Evolutionary conservation across 2,113 vertebrate genomes (phyloP).

Genomic region (Lutjanus erythropterus): DNA sequence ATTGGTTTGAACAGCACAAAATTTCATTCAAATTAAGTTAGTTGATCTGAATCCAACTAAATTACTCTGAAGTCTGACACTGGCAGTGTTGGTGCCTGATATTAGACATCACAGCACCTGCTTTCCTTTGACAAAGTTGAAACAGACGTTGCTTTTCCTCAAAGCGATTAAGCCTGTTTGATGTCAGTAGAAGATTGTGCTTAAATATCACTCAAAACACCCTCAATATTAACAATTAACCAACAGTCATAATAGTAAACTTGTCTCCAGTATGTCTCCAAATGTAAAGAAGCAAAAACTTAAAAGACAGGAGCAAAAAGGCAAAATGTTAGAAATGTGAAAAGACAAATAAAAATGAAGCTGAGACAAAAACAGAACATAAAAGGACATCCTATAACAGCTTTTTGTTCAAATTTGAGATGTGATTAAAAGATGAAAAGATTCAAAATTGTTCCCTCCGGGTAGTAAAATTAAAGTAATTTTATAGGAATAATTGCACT

Average conservation of each 20-base stretch:
- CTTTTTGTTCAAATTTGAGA: background rate
- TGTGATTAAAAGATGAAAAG: conserved; percentile 29
- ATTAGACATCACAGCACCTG: background rate
- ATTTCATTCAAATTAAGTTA: background rate
- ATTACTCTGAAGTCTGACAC: background rate
- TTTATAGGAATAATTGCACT: background rate
- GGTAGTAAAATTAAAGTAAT: background rate
- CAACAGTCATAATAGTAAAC: background rate
- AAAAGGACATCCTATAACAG: background rate
- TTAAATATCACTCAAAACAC: background rate
- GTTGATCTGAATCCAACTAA: background rate
- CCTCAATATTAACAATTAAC: conserved; percentile 15
- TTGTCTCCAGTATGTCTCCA: background rate
- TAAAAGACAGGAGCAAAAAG: background rate
- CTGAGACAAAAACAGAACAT: background rate
- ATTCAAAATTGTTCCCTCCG: background rate
- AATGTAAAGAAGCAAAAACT: background rate
- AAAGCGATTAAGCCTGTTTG: conserved; percentile 34
- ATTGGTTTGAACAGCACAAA: background rate
- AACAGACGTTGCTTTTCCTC: conserved; percentile 10
- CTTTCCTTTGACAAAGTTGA: conserved; percentile 29
- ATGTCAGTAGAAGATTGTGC: conserved; percentile 25
- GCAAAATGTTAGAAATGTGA: background rate
- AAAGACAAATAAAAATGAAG: background rate
- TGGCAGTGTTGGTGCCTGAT: background rate